Conservation (phyloP, 2,888 invertebrate genomes). For the Chromoteleia sp. region DNA sequence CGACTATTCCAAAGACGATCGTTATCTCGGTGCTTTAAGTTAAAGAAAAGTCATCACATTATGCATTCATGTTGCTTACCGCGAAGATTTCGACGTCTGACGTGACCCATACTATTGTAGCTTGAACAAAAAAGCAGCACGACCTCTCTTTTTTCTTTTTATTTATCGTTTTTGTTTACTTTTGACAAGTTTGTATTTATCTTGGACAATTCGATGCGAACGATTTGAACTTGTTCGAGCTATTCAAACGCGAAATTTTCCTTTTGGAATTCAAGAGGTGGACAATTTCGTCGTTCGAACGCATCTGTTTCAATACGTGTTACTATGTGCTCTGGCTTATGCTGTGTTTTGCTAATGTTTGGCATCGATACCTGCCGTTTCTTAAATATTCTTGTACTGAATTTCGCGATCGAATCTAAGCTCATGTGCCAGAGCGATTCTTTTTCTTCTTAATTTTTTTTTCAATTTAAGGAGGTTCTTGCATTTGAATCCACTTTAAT, state of each 20-base stretch:
- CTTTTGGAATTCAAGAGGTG: neutral
- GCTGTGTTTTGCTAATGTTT: slow-evolving; percentile 75
- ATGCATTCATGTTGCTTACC: neutral
- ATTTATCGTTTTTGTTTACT: slow-evolving; percentile 4
- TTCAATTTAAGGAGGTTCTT: slow-evolving; percentile 29
- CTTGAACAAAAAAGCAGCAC: slow-evolving; percentile 31
- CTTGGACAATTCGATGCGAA: slow-evolving; percentile 32
- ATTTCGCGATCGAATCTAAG: slow-evolving; percentile 15
- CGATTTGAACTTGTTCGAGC: slow-evolving; percentile 29
- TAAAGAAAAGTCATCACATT: too few species aligned
- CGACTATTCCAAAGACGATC: too few species aligned
- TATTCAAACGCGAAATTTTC: slow-evolving; percentile 22
- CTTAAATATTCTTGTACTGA: slow-evolving; percentile 35
- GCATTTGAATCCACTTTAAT: slow-evolving; percentile 11
- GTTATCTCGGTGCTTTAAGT: too few species aligned
- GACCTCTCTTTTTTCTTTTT: slow-evolving; percentile 3
- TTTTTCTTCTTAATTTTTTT: neutral
- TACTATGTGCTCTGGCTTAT: slow-evolving; percentile 76
- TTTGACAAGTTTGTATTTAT: slow-evolving; percentile 30
- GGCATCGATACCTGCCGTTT: slow-evolving; percentile 72
- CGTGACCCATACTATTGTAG: slow-evolving; percentile 35
- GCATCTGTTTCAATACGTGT: slow-evolving; percentile 69
- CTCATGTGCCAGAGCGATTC: slow-evolving; percentile 37
- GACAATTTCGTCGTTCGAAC: slow-evolving; percentile 56
- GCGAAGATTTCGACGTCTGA: slow-evolving; percentile 16